A percentile compares a stretch with the other conserved stretches of the same genome.
phyloP scores from a whole-genome alignment of 2,888 invertebrate species.

The Allacma fusca region DNA sequence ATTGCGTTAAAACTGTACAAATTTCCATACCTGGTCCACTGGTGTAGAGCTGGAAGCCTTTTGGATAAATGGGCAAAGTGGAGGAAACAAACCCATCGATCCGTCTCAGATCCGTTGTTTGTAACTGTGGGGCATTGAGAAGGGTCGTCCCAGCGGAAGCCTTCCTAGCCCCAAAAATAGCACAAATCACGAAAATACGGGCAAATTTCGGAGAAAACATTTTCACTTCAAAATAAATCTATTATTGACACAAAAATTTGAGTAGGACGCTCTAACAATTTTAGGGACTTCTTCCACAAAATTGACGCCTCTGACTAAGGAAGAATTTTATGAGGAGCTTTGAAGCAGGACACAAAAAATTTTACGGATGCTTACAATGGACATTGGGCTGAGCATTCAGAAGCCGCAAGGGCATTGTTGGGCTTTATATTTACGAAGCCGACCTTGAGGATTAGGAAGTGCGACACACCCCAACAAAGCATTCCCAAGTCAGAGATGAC shows the following conservation, averaged over 20 bases:
- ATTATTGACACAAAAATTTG: no score
- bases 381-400: background rate
- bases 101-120: slow-evolving; percentile 52
- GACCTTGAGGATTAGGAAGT: background rate
- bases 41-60: slow-evolving; percentile 57
- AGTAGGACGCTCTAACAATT: no score
- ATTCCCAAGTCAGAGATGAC: no score
- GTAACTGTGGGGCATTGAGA: slow-evolving; percentile 40
- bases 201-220: no score
- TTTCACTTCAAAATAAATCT: no score
- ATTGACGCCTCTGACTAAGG: no score
- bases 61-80: slow-evolving; percentile 53
- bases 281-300: no score
- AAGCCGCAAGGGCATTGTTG: background rate
- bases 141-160: background rate
- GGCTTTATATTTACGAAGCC: background rate
- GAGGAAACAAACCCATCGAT: slow-evolving; percentile 58
- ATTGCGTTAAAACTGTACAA: no score
- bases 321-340: no score
- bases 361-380: no score
- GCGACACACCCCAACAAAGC: background rate
- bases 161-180: background rate
- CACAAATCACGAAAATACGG: background rate
- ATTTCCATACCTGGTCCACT: slow-evolving; percentile 30
- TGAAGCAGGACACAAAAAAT: no score